Percentiles rank a stretch among this genome's conserved stretches.
Evolutionary conservation across 1,140 invertebrate genomes (phyloP).

Genomic region (Grapholita molesta): DNA sequence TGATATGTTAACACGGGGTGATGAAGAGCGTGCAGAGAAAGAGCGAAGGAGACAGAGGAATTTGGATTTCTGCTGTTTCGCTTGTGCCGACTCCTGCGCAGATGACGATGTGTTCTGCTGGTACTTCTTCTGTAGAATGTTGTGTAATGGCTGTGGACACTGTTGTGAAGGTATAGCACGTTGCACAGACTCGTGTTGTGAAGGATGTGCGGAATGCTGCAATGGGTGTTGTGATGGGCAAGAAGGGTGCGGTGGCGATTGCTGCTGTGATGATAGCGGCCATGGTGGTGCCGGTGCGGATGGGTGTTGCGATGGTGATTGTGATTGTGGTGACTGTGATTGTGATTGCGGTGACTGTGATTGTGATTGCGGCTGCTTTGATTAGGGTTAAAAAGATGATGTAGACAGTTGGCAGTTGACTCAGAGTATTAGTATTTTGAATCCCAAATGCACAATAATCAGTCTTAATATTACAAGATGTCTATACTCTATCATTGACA

Average conservation of each 20-base stretch:
- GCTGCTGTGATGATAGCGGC: not conserved
- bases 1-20: not conserved
- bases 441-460: no score
- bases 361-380: slow-evolving; percentile 17
- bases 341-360: slow-evolving; percentile 18
- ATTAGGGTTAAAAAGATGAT: no score
- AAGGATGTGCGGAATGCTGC: slow-evolving; percentile 20
- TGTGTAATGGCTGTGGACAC: not conserved
- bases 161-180: not conserved
- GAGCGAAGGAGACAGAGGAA: not conserved
- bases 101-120: not conserved
- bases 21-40: not conserved
- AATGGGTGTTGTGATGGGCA: slow-evolving; percentile 9
- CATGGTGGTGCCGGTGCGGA: slow-evolving; percentile 12
- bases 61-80: not conserved
- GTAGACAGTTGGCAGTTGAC: no score
- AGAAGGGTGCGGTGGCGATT: not conserved
- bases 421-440: no score
- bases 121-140: not conserved
- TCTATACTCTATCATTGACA: no score
- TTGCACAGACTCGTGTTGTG: slow-evolving; percentile 24
- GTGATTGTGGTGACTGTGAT: slow-evolving; percentile 16
- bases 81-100: not conserved
- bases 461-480: no score
- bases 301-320: not conserved